Evolutionary conservation across 2,888 invertebrate species (phyloP), one percentile per base, ranked within the genome.

Genomic region (Ctenicera cuprea): DNA sequence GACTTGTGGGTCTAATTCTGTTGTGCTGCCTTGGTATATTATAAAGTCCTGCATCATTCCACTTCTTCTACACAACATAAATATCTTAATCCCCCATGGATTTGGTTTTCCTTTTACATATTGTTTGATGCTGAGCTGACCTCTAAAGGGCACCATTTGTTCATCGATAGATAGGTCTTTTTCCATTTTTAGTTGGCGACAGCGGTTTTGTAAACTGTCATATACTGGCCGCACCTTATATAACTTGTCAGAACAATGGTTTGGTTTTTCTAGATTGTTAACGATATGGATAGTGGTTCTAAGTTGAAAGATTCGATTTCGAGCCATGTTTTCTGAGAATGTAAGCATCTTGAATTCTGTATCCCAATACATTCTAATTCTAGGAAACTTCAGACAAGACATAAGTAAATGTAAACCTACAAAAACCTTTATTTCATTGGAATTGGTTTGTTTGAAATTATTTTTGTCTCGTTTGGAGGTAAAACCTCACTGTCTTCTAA

Each of bases 281-380:
- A 12, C 22, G 9, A 22, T 52, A 22, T 22, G 8, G 26, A 52
- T 48, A 7, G 9, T 48, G 48, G 48, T 48, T 14, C 52, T 3
- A 20, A 52, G 52, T 22, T 1, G 22, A 52, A 7, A 22, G 26
- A 52, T 1, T 52, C 11, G 20, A n/a, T 52, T 18, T 12, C 26
- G 9, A 12, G 52, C 11, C 22, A 12, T 52, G 2, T 26, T 22
- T 22, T 52, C 8, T 33, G 30, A 26, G 57, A 57, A 22, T 2
- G 26, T 57, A 5, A n/a, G 1, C 14, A 33, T 14, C 33, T 14
- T 30, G 30, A 57, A 33, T 57, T 30, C 57, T 52, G 20, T 20
- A 57, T 57, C 33, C 57, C 57, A 57, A 33, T 57, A 57, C 57
- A 57, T 57, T 14, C 57, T 26, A 26, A 57, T 57, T 33, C 57